Conservation (phyloP, 2,888 invertebrate genomes). For the Drosophila pseudotalamancana region DNA sequence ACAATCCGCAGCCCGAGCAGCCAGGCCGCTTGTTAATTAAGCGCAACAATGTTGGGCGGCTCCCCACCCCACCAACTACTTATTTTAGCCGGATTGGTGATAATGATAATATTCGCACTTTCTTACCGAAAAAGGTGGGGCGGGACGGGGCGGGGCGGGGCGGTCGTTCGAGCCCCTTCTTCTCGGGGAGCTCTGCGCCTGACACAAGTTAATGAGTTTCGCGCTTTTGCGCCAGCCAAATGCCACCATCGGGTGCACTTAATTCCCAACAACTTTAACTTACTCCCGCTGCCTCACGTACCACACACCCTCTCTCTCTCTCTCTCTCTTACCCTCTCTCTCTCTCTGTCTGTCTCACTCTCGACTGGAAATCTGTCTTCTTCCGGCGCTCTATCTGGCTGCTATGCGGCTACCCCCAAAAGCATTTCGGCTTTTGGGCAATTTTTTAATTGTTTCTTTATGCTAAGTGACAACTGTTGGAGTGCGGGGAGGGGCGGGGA, state of each 20-base stretch:
- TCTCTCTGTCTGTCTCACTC: slow-evolving; percentile 1
- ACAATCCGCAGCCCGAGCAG: not conserved
- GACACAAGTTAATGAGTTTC: slow-evolving; percentile 79
- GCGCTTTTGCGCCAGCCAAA: slow-evolving; percentile 73
- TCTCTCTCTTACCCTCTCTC: not conserved
- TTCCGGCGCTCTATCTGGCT: slow-evolving; percentile 17
- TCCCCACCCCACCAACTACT: slow-evolving; percentile 15
- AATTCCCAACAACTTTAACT: slow-evolving; percentile 40
- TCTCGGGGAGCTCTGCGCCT: slow-evolving; percentile 53
- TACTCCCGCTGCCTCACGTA: slow-evolving; percentile 14
- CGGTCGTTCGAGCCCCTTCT: not conserved
- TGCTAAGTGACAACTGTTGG: slow-evolving; percentile 75
- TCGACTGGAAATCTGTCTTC: slow-evolving; percentile 10
- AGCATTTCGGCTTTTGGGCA: slow-evolving; percentile 71
- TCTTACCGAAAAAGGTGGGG: slow-evolving; percentile 11
- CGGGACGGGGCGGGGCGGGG: slow-evolving; percentile 3
- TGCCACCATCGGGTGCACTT: slow-evolving; percentile 79
- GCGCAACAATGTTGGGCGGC: slow-evolving; percentile 74
- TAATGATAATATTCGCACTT: slow-evolving; percentile 83
- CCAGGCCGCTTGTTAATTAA: slow-evolving; percentile 78
- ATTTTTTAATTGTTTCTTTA: slow-evolving; percentile 83
- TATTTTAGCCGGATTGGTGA: slow-evolving; percentile 65
- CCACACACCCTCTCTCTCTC: not conserved
- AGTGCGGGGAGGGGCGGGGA: not conserved
- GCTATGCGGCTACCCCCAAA: slow-evolving; percentile 81